Conservation (phyloP, 2,888 invertebrate species). For the Ernsta delagoae region DNA sequence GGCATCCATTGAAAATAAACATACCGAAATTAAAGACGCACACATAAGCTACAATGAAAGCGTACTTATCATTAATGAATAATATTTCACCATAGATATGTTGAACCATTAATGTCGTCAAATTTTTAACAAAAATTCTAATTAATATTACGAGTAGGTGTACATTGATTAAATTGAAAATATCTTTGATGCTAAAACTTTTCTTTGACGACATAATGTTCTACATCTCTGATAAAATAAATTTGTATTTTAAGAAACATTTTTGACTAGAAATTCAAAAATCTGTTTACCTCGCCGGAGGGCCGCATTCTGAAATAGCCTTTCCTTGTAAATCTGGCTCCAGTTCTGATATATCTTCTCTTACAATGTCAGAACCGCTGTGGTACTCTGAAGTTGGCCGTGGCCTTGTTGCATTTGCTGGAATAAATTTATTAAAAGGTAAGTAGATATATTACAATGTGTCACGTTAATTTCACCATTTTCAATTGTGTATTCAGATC, state of each 20-base stretch:
- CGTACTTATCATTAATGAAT: constrained; percentile 55
- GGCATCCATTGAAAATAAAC: constrained; percentile 29
- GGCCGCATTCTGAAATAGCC: constrained; percentile 83
- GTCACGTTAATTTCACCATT: no score
- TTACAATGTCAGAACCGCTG: constrained; percentile 80
- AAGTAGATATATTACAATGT: no score
- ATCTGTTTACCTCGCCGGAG: constrained; percentile 86
- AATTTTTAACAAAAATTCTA: background rate
- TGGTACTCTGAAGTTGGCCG: constrained; percentile 78
- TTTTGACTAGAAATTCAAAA: constrained; percentile 37
- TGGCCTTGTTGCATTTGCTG: constrained; percentile 72
- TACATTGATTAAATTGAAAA: no score
- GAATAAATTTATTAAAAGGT: constrained; percentile 25
- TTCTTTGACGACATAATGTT: background rate
- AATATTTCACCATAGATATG: constrained; percentile 39
- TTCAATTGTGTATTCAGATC: no score
- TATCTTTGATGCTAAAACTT: no score
- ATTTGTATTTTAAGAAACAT: no score
- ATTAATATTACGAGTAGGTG: no score
- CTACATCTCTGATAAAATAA: background rate
- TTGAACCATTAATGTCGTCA: constrained; percentile 12
- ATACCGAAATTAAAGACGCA: constrained; percentile 47
- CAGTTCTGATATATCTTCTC: constrained; percentile 86
- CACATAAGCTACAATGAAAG: constrained; percentile 82
- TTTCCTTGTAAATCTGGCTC: constrained; percentile 77